These are phyloP conservation scores for Buathra laborator DNA, from an alignment of 2,888 invertebrate genomes.

Conservation along the genomic window DNA sequence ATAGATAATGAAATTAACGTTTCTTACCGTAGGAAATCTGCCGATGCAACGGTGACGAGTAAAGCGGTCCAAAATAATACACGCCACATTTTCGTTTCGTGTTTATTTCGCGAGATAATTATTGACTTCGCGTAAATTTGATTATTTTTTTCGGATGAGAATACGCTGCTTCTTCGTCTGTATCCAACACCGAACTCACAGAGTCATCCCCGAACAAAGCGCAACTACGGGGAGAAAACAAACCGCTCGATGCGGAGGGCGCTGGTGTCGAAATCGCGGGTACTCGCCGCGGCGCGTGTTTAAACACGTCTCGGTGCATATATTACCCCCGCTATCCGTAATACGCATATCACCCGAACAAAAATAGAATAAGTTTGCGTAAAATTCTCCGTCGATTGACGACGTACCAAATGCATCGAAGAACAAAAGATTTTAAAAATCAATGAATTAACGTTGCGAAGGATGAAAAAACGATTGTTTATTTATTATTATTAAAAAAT, in stretches of 20 bases:
- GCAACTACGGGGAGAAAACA: neutral
- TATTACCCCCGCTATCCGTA: neutral
- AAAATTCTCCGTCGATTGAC: neutral
- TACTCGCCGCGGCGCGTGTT: too few relatives aligned
- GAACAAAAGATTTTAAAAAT: neutral
- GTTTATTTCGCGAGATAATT: neutral
- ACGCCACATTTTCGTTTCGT: slow-evolving; percentile 71
- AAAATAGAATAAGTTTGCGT: slow-evolving; percentile 9
- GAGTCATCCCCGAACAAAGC: slow-evolving; percentile 48
- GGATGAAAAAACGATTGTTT: neutral
- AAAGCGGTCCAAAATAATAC: slow-evolving; percentile 70
- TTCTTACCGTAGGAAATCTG: slow-evolving; percentile 73
- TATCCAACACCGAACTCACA: slow-evolving; percentile 34
- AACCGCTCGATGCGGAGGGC: slow-evolving; percentile 18
- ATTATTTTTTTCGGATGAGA: neutral
- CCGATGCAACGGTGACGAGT: slow-evolving; percentile 68
- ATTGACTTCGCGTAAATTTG: neutral
- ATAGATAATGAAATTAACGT: slow-evolving; percentile 29
- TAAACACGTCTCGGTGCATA: too few relatives aligned
- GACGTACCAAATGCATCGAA: neutral
- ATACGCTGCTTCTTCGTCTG: slow-evolving; percentile 11
- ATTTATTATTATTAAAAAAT: slow-evolving; percentile 12
- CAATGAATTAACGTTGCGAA: neutral
- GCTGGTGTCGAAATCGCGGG: slow-evolving; percentile 3
- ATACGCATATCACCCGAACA: neutral